These are phyloP conservation scores for Altica lythri DNA, from an alignment of 2,888 invertebrate genomes.

Conservation along the genomic window DNA sequence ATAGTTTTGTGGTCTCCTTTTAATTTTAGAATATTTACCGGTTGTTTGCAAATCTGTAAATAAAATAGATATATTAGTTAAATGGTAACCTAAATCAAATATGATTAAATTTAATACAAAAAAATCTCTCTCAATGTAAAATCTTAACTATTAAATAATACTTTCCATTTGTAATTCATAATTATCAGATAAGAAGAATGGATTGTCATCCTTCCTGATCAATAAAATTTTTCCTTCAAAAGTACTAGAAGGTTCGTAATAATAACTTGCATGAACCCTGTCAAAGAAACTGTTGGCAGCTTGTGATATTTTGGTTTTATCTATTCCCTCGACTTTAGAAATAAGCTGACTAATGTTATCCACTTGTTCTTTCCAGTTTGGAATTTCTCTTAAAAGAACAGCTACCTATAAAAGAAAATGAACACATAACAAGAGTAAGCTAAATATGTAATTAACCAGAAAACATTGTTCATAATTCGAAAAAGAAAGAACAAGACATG, in stretches of 20 bases:
- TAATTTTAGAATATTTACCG: slow-evolving; percentile 28
- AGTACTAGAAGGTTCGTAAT: slow-evolving; percentile 26
- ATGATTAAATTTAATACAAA: neutral
- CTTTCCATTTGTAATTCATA: slow-evolving; percentile 36
- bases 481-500: too few species aligned
- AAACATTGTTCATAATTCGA: too few species aligned
- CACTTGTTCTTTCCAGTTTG: slow-evolving; percentile 21
- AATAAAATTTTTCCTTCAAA: slow-evolving; percentile 31
- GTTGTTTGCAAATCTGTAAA: slow-evolving; percentile 34
- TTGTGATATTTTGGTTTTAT: slow-evolving; percentile 14
- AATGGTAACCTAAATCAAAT: neutral
- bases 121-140: slow-evolving; percentile 30
- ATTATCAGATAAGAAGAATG: slow-evolving; percentile 26
- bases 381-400: slow-evolving; percentile 5
- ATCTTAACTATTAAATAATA: slow-evolving; percentile 26
- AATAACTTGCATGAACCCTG: slow-evolving; percentile 29
- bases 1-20: slow-evolving; percentile 35
- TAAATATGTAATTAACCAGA: too few species aligned
- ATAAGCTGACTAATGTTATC: slow-evolving; percentile 25
- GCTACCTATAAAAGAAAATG: too few species aligned
- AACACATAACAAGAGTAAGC: too few species aligned
- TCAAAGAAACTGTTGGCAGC: slow-evolving; percentile 28
- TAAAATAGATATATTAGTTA: slow-evolving; percentile 1
- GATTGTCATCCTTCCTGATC: slow-evolving; percentile 27
- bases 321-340: slow-evolving; percentile 24